Base-by-base conservation (phyloP, 1,140 invertebrate species). In the Bombus terrestris region DNA sequence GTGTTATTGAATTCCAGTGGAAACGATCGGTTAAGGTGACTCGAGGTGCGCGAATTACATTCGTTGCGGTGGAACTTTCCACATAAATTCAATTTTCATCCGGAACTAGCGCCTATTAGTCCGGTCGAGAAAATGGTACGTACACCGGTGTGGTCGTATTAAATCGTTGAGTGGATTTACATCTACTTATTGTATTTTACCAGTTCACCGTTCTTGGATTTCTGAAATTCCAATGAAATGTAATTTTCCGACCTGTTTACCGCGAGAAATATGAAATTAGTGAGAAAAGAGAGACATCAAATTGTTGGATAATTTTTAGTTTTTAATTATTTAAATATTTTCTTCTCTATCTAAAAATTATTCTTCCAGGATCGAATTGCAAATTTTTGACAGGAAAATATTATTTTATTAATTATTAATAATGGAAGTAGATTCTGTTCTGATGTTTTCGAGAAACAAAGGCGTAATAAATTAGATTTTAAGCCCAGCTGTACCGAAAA, bases 71-170 rank as follows among this genome's bases (percentile, higher is more conserved):
- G 66, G 47, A 76, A 66, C 32, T 66, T 81, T 8, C 8, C 6
- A 53, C 13, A 39, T 37, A 75, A 82, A 83, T 83, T 76, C 47
- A 15, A 53, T 76, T 47, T 32, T n/a, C 25, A 66, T 47, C 10
- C 32, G 41, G 13, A 35, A 57, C 22, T 25, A 2, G 13, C 8
- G 18, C 25, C 15, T 43, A 8, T 72, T 64, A 47, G 22, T 32
- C 6, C 5, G 1, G 18, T 32, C 13, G 28, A n/a, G 32, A 32
- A 28, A 25, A 8, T 22, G 37, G 39, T 43, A 73, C 41, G 41
- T 41, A 8, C 10, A 59, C 28, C 28, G 3, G 28, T 9, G 4
- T 35, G 8, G 9, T 5, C 8, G 64, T 39, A n/a, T 37, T 80
- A 53, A 68, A 68, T 15, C 9, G 43, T 53, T 8, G 47, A 78